Evolutionary conservation across 2,797 vertebrate species (phyloP).

Genomic region (Prunella strophiata): DNA sequence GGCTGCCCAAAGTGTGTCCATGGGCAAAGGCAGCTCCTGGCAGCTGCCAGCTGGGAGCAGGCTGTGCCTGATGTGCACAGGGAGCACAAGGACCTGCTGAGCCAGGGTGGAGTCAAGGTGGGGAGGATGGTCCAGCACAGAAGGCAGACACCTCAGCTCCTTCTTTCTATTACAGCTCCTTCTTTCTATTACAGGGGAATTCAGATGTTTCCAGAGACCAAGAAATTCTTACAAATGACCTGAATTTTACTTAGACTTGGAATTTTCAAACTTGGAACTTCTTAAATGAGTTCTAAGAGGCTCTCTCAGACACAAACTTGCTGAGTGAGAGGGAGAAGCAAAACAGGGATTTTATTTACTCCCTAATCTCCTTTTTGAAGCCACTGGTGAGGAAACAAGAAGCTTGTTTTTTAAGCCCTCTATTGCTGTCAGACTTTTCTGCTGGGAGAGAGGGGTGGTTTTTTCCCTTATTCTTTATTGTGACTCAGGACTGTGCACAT

Average conservation of each 20-base stretch:
- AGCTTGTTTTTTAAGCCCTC: background rate
- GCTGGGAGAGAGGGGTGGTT: background rate
- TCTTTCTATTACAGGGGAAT: background rate
- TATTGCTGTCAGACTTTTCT: background rate
- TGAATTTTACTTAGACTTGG: background rate
- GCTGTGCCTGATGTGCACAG: background rate
- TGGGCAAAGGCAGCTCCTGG: background rate
- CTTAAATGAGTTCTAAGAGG: background rate
- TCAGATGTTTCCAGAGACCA: background rate
- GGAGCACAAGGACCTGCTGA: background rate
- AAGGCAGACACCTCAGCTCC: background rate
- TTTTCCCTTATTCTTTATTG: background rate
- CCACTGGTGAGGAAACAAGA: slow-evolving; percentile 9
- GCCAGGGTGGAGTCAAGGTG: background rate
- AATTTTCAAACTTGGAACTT: background rate
- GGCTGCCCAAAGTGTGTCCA: background rate
- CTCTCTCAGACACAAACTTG: background rate
- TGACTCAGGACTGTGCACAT: background rate
- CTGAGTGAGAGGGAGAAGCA: background rate
- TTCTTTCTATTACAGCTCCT: background rate
- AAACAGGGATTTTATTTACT: slow-evolving; percentile 5
- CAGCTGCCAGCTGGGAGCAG: background rate
- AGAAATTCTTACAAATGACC: background rate
- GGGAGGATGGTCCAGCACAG: background rate
- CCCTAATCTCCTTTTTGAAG: background rate